phyloP scores from a whole-genome alignment of 1,140 invertebrate species.

The Lycorma delicatula region DNA sequence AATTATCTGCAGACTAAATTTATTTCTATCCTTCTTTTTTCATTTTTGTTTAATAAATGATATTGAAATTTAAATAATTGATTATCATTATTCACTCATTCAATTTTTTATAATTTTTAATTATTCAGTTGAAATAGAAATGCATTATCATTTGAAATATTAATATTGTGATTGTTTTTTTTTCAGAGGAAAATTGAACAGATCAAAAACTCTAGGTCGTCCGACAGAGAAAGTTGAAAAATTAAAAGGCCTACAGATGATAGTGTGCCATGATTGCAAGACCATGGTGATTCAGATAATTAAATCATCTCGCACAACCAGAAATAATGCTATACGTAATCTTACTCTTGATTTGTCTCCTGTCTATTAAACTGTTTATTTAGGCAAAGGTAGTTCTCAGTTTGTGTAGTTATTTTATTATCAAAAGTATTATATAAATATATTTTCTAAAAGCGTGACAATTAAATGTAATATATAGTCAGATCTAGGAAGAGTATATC shows the following conservation, averaged over 20 bases:
- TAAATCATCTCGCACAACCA: slow-evolving; percentile 67
- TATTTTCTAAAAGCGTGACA: no score
- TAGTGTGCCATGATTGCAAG: slow-evolving; percentile 89
- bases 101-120: no score
- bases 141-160: slow-evolving; percentile 11
- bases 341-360: slow-evolving; percentile 72
- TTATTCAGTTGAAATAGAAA: background rate
- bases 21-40: no score
- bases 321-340: slow-evolving; percentile 68
- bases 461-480: no score
- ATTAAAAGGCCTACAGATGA: slow-evolving; percentile 68
- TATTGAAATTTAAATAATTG: no score
- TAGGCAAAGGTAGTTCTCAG: no score
- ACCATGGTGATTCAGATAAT: slow-evolving; percentile 90
- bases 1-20: no score
- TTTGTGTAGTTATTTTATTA: no score
- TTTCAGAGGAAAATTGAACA: slow-evolving; percentile 26
- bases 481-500: no score
- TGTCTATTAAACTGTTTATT: slow-evolving; percentile 48
- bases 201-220: slow-evolving; percentile 30
- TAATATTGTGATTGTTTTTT: slow-evolving; percentile 3
- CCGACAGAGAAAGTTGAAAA: slow-evolving; percentile 44
- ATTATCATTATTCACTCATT: no score
- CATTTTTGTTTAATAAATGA: no score
- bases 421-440: no score